phyloP scores from a whole-genome alignment of 53 echinoderm and acorn worm species.

The Henricia sp. region DNA sequence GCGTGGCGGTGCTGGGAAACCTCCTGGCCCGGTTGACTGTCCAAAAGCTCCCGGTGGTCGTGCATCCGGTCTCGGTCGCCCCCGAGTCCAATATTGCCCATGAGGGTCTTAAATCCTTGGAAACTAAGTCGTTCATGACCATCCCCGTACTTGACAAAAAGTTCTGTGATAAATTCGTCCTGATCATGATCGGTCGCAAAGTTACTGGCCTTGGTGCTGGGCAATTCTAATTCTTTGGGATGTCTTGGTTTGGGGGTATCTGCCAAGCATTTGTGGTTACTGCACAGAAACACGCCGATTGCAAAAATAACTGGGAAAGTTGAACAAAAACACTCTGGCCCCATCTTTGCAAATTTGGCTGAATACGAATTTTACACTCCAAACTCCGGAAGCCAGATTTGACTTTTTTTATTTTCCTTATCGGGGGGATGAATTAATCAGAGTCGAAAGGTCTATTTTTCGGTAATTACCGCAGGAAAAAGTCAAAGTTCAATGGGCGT shows the following conservation, averaged over 20 bases:
- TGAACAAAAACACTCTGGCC: neutral
- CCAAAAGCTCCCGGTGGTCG: neutral
- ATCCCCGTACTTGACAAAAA: slow-evolving; percentile 77
- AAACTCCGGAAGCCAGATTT: no score
- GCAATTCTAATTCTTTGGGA: neutral
- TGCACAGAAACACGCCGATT: neutral
- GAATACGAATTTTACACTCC: neutral
- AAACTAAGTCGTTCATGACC: slow-evolving; percentile 43
- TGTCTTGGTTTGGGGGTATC: neutral
- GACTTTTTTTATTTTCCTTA: no score
- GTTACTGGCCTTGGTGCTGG: no score
- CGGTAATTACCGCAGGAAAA: no score
- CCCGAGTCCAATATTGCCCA: slow-evolving; percentile 80
- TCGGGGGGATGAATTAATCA: no score
- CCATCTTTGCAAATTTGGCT: neutral
- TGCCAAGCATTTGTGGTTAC: neutral
- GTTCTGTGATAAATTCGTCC: slow-evolving; percentile 69
- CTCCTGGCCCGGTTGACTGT: neutral
- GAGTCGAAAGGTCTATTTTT: no score
- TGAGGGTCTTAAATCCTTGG: slow-evolving; percentile 61
- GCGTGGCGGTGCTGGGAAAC: slow-evolving; percentile 6
- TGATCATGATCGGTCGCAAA: neutral
- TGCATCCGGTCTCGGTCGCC: neutral
- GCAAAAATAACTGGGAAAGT: neutral
- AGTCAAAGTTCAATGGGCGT: no score